Base-by-base conservation (phyloP, 2,888 invertebrate genomes). In the Watsonalla binaria region DNA sequence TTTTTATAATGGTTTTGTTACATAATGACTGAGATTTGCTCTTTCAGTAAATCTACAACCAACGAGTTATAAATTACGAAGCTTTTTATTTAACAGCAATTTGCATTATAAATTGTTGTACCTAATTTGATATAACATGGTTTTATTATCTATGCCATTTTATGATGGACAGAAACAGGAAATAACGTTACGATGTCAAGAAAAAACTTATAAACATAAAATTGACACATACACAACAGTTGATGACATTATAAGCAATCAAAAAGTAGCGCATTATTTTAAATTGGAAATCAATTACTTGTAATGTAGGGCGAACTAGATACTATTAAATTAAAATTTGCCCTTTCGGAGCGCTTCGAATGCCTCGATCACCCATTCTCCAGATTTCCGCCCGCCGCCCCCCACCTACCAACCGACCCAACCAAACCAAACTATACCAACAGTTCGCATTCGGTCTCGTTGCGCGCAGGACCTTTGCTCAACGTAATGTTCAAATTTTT, bases 391-490 rank as follows among this genome's bases (percentile, higher is more conserved):
- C 82, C 84, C 80, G 80, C 78, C 69, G 66, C 65, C 70, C 75
- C 66, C 69, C 74, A 61, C 65, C 68, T 64, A 68, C 61, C 75
- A 71, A 78, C 72, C 76, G 76, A 80, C 76, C 78, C 80, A 74
- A 75, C 76, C 74, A 76, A 82, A 76, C 78, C 78, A 84, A 85
- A 81, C 75, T 65, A 75, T 74, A 82, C 80, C 80, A 82, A 87
- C 92, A 92, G 92, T 92, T 92, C 91, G 92, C 91, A 90, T 92
- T 91, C 87, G 88, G 87, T 90, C 84, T 89, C 80, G 85, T 84
- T 84, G 83, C 83, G 87, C 82, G 87, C 69, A 74, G 82, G 90
- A 91, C 92, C 90, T 87, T 71, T 78, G 80, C 74, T 78, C 68
- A 79, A 78, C 87, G 90, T 80, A 79, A 90, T 90, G 90, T 84